These are phyloP conservation scores for Aphelinus certus DNA, from an alignment of 1,140 invertebrate genomes.

Conservation along the genomic window DNA sequence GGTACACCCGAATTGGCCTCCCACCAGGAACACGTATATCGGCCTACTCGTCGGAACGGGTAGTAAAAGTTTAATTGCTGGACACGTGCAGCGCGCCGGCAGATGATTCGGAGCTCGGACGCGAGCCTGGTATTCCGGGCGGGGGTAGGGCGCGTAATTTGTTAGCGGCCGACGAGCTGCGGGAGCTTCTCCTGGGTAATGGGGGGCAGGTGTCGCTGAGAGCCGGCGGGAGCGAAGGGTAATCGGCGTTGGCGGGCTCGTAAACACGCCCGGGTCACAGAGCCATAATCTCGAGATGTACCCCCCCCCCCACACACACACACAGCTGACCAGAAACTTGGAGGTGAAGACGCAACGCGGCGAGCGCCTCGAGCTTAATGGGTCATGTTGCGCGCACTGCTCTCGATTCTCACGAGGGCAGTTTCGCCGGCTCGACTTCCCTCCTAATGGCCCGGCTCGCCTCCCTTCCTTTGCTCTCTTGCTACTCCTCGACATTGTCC, in stretches of 20 bases:
- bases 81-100: background rate
- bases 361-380: slow-evolving; percentile 47
- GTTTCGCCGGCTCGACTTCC: slow-evolving; percentile 35
- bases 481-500: too few species aligned
- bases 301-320: slow-evolving; percentile 6
- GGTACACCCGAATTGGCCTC: too few species aligned
- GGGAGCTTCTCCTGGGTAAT: background rate
- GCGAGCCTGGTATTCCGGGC: too few species aligned
- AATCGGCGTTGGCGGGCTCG: slow-evolving; percentile 57
- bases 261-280: slow-evolving; percentile 46
- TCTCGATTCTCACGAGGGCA: slow-evolving; percentile 48
- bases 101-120: too few species aligned
- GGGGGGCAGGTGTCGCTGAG: background rate
- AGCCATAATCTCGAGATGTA: slow-evolving; percentile 48
- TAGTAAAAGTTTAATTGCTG: background rate
- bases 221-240: slow-evolving; percentile 41
- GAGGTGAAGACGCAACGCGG: slow-evolving; percentile 33
- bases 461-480: too few species aligned
- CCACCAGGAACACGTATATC: too few species aligned
- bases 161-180: too few species aligned
- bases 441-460: background rate
- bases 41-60: too few species aligned
- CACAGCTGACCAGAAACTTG: slow-evolving; percentile 51
- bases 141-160: too few species aligned
- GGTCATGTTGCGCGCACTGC: slow-evolving; percentile 47